Evolutionary conservation across 2,797 vertebrate species (phyloP).

Genomic region (Chelonia mydas): DNA sequence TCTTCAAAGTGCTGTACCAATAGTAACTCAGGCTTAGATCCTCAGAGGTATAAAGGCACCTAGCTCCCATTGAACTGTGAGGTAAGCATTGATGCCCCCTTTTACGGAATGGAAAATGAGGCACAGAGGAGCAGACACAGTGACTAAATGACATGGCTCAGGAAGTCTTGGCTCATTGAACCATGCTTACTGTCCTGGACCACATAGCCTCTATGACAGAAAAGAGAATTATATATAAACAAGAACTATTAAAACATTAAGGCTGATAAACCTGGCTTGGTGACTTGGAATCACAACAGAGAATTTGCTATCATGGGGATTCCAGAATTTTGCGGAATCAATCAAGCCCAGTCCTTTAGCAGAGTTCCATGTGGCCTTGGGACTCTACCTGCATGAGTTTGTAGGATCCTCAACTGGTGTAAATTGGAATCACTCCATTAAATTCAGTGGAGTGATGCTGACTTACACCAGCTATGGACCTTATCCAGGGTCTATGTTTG

Average conservation of each 20-base stretch:
- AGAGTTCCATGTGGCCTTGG: neutral
- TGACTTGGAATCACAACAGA: accelerated
- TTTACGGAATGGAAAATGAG: neutral
- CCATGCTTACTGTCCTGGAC: neutral
- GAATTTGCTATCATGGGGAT: neutral
- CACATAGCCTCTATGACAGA: neutral
- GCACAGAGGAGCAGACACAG: neutral
- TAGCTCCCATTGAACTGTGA: neutral
- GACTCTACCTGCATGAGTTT: neutral
- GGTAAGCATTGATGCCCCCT: neutral
- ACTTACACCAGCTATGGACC: neutral
- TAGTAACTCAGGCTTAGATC: neutral
- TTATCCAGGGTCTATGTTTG: accelerated
- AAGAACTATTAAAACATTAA: neutral
- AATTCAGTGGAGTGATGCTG: neutral
- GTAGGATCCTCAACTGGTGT: neutral
- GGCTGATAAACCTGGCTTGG: neutral
- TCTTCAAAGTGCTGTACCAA: neutral
- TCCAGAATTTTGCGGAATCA: neutral
- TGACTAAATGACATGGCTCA: neutral
- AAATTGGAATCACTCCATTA: neutral
- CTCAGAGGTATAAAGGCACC: neutral
- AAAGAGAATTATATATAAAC: accelerated
- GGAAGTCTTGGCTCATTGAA: neutral
- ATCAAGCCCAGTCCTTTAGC: neutral